Conservation (phyloP, 2,888 invertebrate species). For the Ectropis crepuscularia region DNA sequence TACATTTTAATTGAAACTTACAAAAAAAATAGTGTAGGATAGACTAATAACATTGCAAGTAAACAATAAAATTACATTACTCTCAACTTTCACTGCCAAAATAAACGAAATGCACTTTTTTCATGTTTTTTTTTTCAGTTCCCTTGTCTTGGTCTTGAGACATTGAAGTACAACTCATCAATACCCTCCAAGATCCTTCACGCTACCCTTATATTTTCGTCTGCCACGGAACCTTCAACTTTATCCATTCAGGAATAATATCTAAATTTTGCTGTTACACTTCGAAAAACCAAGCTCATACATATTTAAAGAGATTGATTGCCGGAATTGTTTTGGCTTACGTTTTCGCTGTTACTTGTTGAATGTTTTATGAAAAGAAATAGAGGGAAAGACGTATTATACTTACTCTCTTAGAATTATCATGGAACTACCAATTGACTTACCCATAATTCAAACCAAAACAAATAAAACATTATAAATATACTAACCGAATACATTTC, state of each 20-base stretch:
- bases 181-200: background rate
- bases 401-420: too few species aligned
- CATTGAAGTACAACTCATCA: constrained; percentile 6
- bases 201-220: background rate
- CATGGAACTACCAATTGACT: too few species aligned
- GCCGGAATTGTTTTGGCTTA: constrained; percentile 37
- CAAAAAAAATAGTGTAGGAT: too few species aligned
- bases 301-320: constrained; percentile 42
- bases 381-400: background rate
- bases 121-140: too few species aligned
- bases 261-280: background rate
- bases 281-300: constrained; percentile 26
- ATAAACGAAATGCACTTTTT: too few species aligned
- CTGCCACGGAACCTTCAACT: constrained; percentile 1
- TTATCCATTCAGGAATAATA: background rate
- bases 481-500: too few species aligned
- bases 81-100: too few species aligned
- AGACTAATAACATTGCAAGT: too few species aligned
- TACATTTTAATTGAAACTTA: too few species aligned
- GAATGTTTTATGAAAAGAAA: constrained; percentile 36
- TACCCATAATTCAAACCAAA: too few species aligned
- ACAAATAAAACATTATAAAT: too few species aligned
- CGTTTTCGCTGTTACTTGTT: constrained; percentile 40
- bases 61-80: too few species aligned
- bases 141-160: background rate